phyloP scores from a whole-genome alignment of 2,797 vertebrate species.

The Urocyon cinereoargenteus region DNA sequence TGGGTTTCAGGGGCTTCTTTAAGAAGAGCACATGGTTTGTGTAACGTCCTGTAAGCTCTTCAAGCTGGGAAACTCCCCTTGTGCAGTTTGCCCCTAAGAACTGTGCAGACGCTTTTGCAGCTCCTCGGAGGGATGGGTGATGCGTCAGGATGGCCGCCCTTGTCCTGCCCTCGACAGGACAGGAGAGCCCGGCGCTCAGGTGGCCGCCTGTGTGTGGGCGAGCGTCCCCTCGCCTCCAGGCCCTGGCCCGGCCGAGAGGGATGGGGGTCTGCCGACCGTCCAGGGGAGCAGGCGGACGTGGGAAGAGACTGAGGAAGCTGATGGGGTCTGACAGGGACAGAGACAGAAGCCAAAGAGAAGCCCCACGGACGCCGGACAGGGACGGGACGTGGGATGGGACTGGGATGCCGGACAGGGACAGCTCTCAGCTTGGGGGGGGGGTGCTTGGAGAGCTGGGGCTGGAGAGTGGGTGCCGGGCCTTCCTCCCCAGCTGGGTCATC shows the following conservation, averaged over 20 bases:
- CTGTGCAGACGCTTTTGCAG: neutral
- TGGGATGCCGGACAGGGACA: no score
- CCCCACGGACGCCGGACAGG: neutral
- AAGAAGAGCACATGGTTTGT: neutral
- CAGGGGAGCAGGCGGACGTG: neutral
- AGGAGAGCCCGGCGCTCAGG: neutral
- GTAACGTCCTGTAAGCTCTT: conserved; percentile 15
- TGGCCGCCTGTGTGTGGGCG: no score
- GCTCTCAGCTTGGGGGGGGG: no score
- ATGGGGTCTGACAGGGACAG: neutral
- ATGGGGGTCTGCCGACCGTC: neutral
- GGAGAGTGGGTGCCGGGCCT: neutral
- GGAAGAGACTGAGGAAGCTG: neutral
- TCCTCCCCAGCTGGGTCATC: neutral
- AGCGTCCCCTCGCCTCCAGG: no score
- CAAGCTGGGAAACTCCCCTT: conserved; percentile 20
- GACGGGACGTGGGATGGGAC: no score
- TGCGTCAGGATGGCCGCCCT: conserved; percentile 31
- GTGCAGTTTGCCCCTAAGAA: conserved; percentile 18
- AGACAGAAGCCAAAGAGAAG: neutral
- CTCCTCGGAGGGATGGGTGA: conserved; percentile 44
- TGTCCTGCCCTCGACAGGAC: conserved; percentile 16
- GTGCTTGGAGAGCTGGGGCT: neutral
- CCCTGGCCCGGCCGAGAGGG: neutral
- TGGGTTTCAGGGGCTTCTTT: neutral